Conservation (phyloP, 1,140 invertebrate species). For the Scaptomyza graminum region DNA sequence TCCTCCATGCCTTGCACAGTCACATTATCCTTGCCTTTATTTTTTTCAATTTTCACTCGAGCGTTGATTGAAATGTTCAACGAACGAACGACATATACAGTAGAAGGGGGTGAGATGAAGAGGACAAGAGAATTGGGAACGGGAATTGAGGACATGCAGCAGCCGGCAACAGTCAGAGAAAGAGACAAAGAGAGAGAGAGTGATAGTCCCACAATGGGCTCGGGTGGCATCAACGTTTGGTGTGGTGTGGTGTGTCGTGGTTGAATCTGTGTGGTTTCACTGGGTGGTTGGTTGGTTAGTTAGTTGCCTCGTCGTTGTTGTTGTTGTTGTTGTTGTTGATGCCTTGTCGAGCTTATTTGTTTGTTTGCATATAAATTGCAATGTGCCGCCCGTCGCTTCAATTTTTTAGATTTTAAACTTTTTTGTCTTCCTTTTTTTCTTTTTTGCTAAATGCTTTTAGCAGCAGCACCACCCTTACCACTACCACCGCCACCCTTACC, state of each 20-base stretch:
- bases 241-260: too few species aligned
- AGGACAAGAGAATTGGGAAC: slow-evolving; percentile 7
- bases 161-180: slow-evolving; percentile 38
- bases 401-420: slow-evolving; percentile 75
- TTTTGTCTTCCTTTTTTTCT: slow-evolving; percentile 52
- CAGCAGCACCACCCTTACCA: slow-evolving; percentile 3
- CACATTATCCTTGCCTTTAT: slow-evolving; percentile 79
- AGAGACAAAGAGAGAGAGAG: slow-evolving; percentile 28
- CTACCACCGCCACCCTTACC: background rate
- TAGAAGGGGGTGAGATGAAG: background rate
- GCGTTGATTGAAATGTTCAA: slow-evolving; percentile 80
- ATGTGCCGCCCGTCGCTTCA: slow-evolving; percentile 52
- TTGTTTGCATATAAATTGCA: slow-evolving; percentile 81
- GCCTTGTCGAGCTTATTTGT: slow-evolving; percentile 62
- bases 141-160: slow-evolving; percentile 48
- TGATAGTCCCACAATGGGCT: background rate
- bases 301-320: slow-evolving; percentile 3
- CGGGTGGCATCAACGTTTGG: background rate
- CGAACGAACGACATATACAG: slow-evolving; percentile 48
- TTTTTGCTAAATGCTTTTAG: slow-evolving; percentile 64
- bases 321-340: slow-evolving; percentile 25
- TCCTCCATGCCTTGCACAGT: slow-evolving; percentile 17
- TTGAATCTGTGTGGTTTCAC: slow-evolving; percentile 16
- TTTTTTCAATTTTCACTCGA: slow-evolving; percentile 78
- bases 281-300: slow-evolving; percentile 21